Percentiles rank a stretch among this genome's conserved stretches.
Conservation (phyloP, 2,888 invertebrate species). For the Tethea ocularis region DNA sequence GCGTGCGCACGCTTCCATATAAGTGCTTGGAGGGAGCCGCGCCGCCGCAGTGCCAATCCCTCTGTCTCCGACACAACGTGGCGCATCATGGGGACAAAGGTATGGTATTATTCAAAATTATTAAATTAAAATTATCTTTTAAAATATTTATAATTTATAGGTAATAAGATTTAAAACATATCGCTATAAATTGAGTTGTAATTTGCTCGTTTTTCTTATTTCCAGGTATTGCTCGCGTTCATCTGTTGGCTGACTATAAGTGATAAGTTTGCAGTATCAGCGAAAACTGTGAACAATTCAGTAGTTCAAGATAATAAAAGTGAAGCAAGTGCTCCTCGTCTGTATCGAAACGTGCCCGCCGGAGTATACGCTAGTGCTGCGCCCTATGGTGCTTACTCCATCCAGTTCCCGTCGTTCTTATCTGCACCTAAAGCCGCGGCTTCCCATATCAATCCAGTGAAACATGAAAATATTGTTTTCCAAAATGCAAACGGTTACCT, state of each 20-base stretch:
- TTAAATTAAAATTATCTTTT: neutral
- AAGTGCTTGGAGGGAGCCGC: constrained; percentile 58
- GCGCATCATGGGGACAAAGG: constrained; percentile 72
- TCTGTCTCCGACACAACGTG: constrained; percentile 58
- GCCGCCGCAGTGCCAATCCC: constrained; percentile 68
- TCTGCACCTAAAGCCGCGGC: constrained; percentile 49
- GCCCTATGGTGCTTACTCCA: constrained; percentile 68
- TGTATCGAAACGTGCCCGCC: constrained; percentile 61
- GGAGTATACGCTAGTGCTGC: constrained; percentile 69
- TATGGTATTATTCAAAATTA: too few relatives aligned
- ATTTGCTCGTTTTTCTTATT: constrained; percentile 33
- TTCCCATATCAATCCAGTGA: constrained; percentile 56
- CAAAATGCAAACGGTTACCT: constrained; percentile 59
- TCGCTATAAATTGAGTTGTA: constrained; percentile 13
- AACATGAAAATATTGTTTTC: constrained; percentile 46
- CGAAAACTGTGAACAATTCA: constrained; percentile 44
- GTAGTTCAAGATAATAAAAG: constrained; percentile 55
- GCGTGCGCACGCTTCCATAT: constrained; percentile 55
- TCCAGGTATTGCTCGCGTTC: constrained; percentile 60
- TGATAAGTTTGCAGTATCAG: constrained; percentile 44
- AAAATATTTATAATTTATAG: neutral
- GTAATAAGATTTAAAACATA: neutral
- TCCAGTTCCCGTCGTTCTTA: constrained; percentile 56
- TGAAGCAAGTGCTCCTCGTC: constrained; percentile 61
- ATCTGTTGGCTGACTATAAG: constrained; percentile 58